Base-by-base conservation (phyloP, 2,797 vertebrate species). In the Macropodus opercularis region DNA sequence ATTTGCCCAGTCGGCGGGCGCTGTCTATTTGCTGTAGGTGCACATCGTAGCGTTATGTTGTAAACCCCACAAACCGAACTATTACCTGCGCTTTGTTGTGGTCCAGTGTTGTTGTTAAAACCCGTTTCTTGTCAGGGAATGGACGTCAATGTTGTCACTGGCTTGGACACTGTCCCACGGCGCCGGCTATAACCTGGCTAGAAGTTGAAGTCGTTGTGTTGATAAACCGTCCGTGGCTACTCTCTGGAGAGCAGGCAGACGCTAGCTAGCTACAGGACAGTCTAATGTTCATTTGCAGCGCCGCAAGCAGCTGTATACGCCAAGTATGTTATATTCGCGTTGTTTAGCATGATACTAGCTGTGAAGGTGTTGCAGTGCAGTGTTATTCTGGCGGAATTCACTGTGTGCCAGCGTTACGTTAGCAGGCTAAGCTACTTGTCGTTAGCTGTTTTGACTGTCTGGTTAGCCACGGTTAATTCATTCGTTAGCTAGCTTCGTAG, bases 1-100 rank as follows among this genome's bases (percentile, higher is more conserved):
- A 13, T 42, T 32, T 24, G 17, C 22, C 3, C 19, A 47, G 42
- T 26, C 27, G 17, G 12, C 19, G 68, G 86, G 84, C 43, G 70
- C 81, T 69, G 88, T 80, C 80, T 90, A 89, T 66, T 85, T 84
- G 66, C 83, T 72, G 87, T 56, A 38, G 67, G 59, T 61, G 62
- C 23, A 40, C 21, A 21, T 18, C 50, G 18, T 52, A 75, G 43
- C 17, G 59, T 59, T 48, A 5, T 65, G 26, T 23, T 66, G 38
- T 65, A 29, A 60, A 54, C 41, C 39, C 18, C 44, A 9, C 7
- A 42, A 50, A 7, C 3, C 6, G 4, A 34, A 22, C 35, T 17
- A 3, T 36, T 17, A 3, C 4, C 14, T 6, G 11, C 4, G 31
- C 53, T 54, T 49, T 60, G 13, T 13, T 13, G 29, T 44, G n/a